phyloP scores from a whole-genome alignment of 2,113 vertebrate genomes.

The Rhea pennata region DNA sequence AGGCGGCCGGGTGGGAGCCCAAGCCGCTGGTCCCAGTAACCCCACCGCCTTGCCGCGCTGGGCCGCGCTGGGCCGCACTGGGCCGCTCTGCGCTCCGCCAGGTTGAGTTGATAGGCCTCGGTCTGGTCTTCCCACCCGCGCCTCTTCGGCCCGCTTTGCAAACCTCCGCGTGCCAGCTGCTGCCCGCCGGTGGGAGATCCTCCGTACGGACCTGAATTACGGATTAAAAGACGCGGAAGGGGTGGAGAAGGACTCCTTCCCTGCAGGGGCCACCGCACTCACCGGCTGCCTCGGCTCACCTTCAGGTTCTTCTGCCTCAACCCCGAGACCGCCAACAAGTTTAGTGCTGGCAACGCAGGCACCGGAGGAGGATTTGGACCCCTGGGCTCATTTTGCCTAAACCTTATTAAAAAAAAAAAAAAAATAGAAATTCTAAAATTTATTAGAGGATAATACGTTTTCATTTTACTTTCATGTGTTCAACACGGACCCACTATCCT shows the following conservation, averaged over 20 bases:
- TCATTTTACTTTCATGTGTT: not conserved
- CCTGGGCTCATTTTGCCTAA: accelerated
- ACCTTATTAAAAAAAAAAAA: no score
- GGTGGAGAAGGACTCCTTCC: not conserved
- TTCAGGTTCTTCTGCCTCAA: not conserved
- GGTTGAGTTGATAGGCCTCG: not conserved
- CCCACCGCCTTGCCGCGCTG: not conserved
- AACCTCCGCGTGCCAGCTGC: accelerated
- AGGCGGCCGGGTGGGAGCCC: no score
- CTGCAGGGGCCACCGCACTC: accelerated
- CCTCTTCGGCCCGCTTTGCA: not conserved
- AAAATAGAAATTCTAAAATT: no score
- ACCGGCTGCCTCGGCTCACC: not conserved
- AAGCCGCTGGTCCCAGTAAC: not conserved
- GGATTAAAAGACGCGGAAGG: not conserved
- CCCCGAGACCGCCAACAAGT: not conserved
- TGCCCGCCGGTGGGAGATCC: not conserved
- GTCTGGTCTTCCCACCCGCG: not conserved
- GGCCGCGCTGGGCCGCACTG: not conserved
- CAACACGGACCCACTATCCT: not conserved
- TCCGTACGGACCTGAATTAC: no score
- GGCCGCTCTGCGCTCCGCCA: not conserved
- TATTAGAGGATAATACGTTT: not conserved
- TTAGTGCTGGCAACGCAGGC: not conserved
- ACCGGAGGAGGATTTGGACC: not conserved